Conservation (phyloP, 2,888 invertebrate genomes). For the Plemyria rubiginata region DNA sequence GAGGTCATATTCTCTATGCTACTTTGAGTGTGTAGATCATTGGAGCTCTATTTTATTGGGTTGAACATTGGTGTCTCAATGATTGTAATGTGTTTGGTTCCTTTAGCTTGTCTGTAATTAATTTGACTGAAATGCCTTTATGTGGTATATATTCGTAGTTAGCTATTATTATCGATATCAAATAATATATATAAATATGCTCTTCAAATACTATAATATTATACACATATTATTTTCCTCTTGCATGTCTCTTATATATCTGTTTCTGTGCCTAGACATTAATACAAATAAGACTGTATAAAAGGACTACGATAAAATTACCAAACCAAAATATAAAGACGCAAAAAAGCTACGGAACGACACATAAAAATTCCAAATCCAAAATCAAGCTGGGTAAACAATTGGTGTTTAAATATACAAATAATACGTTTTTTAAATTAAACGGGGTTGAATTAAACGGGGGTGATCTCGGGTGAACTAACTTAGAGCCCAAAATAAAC, state of each 20-base stretch:
- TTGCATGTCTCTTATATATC: slow-evolving; percentile 3
- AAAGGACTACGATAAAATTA: neutral
- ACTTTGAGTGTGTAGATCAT: slow-evolving; percentile 18
- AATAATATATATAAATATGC: too few relatives aligned
- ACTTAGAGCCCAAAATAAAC: slow-evolving; percentile 20
- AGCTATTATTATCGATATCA: neutral
- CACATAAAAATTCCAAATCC: slow-evolving; percentile 13
- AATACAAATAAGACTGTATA: neutral
- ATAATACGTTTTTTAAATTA: slow-evolving; percentile 12
- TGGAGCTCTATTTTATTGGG: slow-evolving; percentile 28
- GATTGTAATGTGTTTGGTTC: slow-evolving; percentile 13
- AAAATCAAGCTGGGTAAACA: slow-evolving; percentile 14
- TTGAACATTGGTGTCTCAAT: slow-evolving; percentile 21
- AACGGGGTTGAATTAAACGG: slow-evolving; percentile 26
- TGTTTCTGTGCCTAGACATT: slow-evolving; percentile 4
- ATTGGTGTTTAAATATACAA: slow-evolving; percentile 15
- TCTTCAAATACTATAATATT: neutral
- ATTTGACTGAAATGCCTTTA: slow-evolving; percentile 4
- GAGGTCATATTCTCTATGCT: slow-evolving; percentile 72
- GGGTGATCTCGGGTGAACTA: slow-evolving; percentile 20
- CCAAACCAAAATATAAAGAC: neutral
- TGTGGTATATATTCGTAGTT: neutral
- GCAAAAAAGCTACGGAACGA: slow-evolving; percentile 5
- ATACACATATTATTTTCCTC: neutral
- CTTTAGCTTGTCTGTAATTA: slow-evolving; percentile 11